phyloP scores from a whole-genome alignment of 2,797 vertebrate genomes.

The Rhyacichthys aspro region DNA sequence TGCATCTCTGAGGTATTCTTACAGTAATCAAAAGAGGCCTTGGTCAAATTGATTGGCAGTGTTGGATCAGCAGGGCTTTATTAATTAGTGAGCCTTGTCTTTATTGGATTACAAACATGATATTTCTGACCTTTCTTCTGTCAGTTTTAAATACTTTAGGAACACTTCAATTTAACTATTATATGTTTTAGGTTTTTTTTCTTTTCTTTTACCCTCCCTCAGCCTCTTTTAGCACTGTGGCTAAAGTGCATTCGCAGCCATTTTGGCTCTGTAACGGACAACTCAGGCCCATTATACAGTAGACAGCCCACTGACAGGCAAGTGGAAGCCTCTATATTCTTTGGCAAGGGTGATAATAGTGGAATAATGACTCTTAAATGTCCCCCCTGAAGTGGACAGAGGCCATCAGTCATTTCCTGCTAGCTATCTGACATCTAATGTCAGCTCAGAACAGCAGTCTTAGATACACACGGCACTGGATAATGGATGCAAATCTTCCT shows the following conservation, averaged over 20 bases:
- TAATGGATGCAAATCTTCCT: constrained; percentile 1
- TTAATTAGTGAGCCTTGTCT: neutral
- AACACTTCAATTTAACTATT: neutral
- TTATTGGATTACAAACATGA: constrained; percentile 4
- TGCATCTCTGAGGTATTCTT: constrained; percentile 2
- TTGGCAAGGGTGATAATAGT: constrained; percentile 74
- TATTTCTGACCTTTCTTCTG: constrained; percentile 3
- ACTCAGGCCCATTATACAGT: constrained; percentile 58
- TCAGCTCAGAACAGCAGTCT: constrained; percentile 29
- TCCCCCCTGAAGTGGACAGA: constrained; percentile 57
- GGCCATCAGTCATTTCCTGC: constrained; percentile 64
- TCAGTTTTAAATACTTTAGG: constrained; percentile 1
- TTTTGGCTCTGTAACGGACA: constrained; percentile 65
- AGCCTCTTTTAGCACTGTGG: constrained; percentile 34
- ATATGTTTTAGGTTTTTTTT: neutral
- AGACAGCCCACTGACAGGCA: constrained; percentile 56
- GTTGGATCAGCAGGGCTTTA: neutral
- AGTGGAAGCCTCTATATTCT: constrained; percentile 56
- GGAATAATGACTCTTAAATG: constrained; percentile 75
- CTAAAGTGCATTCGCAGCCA: constrained; percentile 45
- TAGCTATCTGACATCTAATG: constrained; percentile 48
- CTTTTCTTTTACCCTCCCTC: constrained; percentile 3
- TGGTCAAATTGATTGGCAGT: constrained; percentile 4
- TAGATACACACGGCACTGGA: constrained; percentile 20
- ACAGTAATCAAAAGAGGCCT: neutral